These are phyloP conservation scores for Zaprionus camerounensis DNA, from an alignment of 1,140 invertebrate species.

Conservation along the genomic window DNA sequence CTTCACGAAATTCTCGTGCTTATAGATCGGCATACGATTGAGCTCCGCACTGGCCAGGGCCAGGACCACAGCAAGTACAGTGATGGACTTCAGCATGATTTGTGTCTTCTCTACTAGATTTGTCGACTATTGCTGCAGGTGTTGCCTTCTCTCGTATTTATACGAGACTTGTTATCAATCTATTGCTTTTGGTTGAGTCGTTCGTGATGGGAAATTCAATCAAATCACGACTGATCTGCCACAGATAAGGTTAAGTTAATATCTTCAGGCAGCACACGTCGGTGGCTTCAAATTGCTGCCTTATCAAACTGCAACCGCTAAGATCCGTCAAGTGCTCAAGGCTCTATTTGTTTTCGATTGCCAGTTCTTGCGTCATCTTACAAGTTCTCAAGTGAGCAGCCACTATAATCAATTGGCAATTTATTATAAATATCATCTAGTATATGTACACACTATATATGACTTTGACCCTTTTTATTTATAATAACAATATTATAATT, in stretches of 20 bases:
- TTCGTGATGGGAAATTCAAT: slow-evolving; percentile 21
- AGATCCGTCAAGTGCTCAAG: neutral
- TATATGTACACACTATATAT: too few species aligned
- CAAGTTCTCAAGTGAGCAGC: slow-evolving; percentile 1
- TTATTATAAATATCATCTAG: neutral
- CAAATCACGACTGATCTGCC: slow-evolving; percentile 35
- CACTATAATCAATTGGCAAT: slow-evolving; percentile 9
- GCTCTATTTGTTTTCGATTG: slow-evolving; percentile 13
- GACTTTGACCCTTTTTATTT: too few species aligned
- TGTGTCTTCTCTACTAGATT: slow-evolving; percentile 49
- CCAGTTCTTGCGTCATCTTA: slow-evolving; percentile 15
- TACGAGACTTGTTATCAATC: slow-evolving; percentile 40
- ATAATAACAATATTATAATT: too few species aligned
- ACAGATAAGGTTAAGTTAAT: slow-evolving; percentile 23
- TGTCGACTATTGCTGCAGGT: slow-evolving; percentile 57
- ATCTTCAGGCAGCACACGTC: slow-evolving; percentile 16
- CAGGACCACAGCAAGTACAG: slow-evolving; percentile 50
- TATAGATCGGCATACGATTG: slow-evolving; percentile 60
- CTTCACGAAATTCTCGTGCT: slow-evolving; percentile 72
- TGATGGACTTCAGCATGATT: slow-evolving; percentile 61
- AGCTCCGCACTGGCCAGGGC: slow-evolving; percentile 68
- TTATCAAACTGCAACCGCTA: slow-evolving; percentile 19
- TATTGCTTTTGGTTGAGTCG: neutral
- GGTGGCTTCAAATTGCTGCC: slow-evolving; percentile 6
- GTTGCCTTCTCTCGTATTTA: slow-evolving; percentile 46